Evolutionary conservation across 2,113 vertebrate genomes (phyloP).

Genomic region (Platysteira castanea): DNA sequence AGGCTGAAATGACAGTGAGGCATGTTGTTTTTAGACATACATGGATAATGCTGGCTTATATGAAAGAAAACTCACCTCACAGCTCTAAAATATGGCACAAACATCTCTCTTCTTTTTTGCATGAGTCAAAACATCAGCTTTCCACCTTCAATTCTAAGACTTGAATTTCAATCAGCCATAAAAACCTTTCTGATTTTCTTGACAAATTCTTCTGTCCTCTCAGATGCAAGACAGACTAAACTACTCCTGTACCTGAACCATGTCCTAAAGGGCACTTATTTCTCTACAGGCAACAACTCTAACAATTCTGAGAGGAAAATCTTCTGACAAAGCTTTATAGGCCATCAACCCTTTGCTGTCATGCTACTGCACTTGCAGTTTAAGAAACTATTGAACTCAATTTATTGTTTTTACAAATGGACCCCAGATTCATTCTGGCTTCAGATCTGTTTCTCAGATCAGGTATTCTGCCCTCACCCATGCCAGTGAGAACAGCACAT

Average conservation of each 20-base stretch:
- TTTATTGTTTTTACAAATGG: slow-evolving; percentile 24
- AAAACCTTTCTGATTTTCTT: not conserved
- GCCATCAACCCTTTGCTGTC: slow-evolving; percentile 25
- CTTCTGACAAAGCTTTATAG: slow-evolving; percentile 42
- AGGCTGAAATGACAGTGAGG: slow-evolving; percentile 58
- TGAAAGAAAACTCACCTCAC: not conserved
- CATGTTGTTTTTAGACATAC: slow-evolving; percentile 57
- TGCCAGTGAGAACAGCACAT: not conserved
- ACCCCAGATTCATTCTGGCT: not conserved
- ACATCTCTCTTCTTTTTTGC: not conserved
- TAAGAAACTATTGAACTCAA: not conserved
- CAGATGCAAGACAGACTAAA: slow-evolving; percentile 34
- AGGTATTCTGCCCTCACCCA: not conserved
- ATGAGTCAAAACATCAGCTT: slow-evolving; percentile 49
- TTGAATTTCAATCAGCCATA: not conserved
- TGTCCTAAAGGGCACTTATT: slow-evolving; percentile 27
- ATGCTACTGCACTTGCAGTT: not conserved
- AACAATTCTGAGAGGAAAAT: slow-evolving; percentile 36
- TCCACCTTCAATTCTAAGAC: not conserved
- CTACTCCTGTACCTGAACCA: slow-evolving; percentile 41
- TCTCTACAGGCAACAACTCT: not conserved
- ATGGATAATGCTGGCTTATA: slow-evolving; percentile 33
- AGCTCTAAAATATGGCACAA: slow-evolving; percentile 27
- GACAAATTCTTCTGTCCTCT: slow-evolving; percentile 22
- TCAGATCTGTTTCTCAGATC: not conserved